Percentiles rank a stretch among this genome's conserved stretches.
Conservation (phyloP, 2,113 vertebrate genomes). For the Misgurnus mizolepis region DNA sequence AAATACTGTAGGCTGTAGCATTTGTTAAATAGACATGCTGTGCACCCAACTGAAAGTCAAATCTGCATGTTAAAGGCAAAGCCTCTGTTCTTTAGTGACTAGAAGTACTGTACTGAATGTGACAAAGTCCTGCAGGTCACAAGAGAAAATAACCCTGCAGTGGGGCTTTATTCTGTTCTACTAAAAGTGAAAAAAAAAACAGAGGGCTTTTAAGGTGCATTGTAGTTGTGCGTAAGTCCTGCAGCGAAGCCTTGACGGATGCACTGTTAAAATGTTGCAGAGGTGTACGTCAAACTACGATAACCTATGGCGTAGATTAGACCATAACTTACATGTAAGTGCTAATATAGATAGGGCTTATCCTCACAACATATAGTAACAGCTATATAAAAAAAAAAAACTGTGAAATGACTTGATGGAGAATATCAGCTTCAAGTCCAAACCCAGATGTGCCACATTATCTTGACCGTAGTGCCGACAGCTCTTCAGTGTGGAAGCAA, state of each 20-base stretch:
- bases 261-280: no score
- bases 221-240: no score
- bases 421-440: conserved; percentile 37
- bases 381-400: conserved; percentile 1
- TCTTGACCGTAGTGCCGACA: neutral
- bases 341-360: neutral
- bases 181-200: neutral
- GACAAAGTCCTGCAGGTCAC: neutral
- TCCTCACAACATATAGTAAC: conserved; percentile 42
- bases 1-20: neutral
- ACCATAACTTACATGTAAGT: no score
- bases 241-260: no score
- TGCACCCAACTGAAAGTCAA: neutral
- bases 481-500: neutral
- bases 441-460: conserved; percentile 36
- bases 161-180: neutral
- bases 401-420: conserved; percentile 28
- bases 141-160: neutral
- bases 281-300: no score
- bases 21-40: neutral
- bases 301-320: no score
- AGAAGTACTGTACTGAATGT: neutral
- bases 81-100: neutral
- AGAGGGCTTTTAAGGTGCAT: no score
- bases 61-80: neutral